Evolutionary conservation across 1,140 invertebrate species (phyloP).

Genomic region (Drosophila lacteicornis): DNA sequence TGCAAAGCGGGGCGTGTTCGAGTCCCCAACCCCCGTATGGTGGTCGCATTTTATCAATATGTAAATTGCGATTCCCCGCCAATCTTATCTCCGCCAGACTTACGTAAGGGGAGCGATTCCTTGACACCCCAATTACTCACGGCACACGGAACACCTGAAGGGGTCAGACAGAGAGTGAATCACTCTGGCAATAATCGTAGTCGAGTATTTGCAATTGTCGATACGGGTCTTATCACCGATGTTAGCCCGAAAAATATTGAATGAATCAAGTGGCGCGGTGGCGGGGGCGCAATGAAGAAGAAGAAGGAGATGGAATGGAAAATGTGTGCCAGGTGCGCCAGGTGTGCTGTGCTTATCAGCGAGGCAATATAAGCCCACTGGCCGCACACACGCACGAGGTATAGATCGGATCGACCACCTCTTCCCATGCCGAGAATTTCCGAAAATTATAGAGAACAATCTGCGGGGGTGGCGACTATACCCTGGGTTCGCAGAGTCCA

Average conservation of each 20-base stretch:
- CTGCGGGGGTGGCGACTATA: constrained; percentile 19
- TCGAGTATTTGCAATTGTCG: constrained; percentile 16
- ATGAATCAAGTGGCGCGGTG: constrained; percentile 38
- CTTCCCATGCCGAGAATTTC: background rate
- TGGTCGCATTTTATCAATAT: constrained; percentile 45
- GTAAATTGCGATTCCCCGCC: constrained; percentile 43
- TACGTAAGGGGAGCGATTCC: constrained; percentile 43
- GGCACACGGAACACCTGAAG: constrained; percentile 48
- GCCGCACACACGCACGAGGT: constrained; percentile 35
- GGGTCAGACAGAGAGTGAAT: constrained; percentile 41
- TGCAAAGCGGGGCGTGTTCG: constrained; percentile 60
- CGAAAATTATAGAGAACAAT: constrained; percentile 24
- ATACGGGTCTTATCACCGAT: constrained; percentile 33
- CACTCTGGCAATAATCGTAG: constrained; percentile 20
- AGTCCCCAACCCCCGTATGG: constrained; percentile 27
- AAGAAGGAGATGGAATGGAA: background rate
- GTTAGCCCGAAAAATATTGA: constrained; percentile 41
- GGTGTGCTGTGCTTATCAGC: constrained; percentile 60
- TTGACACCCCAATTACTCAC: constrained; percentile 38
- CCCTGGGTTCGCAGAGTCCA: constrained; percentile 17
- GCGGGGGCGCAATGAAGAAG: background rate
- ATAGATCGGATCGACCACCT: constrained; percentile 11
- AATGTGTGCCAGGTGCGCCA: constrained; percentile 49
- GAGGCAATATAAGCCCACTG: constrained; percentile 23
- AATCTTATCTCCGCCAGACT: constrained; percentile 44